phyloP scores from a whole-genome alignment of 1,140 invertebrate species.

The Drosophila burlai region DNA sequence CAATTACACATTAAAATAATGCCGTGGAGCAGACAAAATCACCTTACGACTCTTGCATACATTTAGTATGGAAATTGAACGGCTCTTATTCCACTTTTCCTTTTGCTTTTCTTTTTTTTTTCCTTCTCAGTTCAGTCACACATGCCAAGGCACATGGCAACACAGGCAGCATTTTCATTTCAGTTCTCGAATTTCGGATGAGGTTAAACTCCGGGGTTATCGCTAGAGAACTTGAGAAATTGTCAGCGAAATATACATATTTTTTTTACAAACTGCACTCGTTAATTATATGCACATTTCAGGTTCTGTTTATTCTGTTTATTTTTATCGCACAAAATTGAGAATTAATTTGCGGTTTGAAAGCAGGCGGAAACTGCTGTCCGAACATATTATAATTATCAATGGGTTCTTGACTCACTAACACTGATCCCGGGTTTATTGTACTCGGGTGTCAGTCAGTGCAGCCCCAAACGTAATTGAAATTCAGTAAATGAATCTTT shows the following conservation, averaged over 20 bases:
- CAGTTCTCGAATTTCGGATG: slow-evolving; percentile 20
- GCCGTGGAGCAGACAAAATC: slow-evolving; percentile 18
- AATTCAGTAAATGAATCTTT: slow-evolving; percentile 25
- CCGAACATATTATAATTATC: slow-evolving; percentile 24
- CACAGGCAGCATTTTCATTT: slow-evolving; percentile 36
- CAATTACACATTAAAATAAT: slow-evolving; percentile 29
- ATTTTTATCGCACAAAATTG: slow-evolving; percentile 16
- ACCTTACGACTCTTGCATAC: slow-evolving; percentile 59
- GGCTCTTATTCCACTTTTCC: slow-evolving; percentile 27
- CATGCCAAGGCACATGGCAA: slow-evolving; percentile 46
- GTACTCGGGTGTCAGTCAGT: slow-evolving; percentile 12
- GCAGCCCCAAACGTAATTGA: slow-evolving; percentile 1
- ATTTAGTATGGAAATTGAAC: slow-evolving; percentile 68
- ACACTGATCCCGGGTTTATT: slow-evolving; percentile 23
- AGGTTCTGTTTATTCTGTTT: slow-evolving; percentile 3
- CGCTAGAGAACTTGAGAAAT: slow-evolving; percentile 19
- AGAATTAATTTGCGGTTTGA: slow-evolving; percentile 27
- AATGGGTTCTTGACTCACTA: slow-evolving; percentile 28
- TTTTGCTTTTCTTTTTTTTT: neutral
- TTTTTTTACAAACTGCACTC: slow-evolving; percentile 10
- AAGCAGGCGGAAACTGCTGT: slow-evolving; percentile 25
- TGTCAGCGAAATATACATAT: neutral
- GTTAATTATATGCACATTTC: slow-evolving; percentile 23
- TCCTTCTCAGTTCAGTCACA: slow-evolving; percentile 45
- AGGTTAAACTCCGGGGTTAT: slow-evolving; percentile 31